Evolutionary conservation across 1,140 invertebrate species (phyloP).

Genomic region (Drosophila sproati): DNA sequence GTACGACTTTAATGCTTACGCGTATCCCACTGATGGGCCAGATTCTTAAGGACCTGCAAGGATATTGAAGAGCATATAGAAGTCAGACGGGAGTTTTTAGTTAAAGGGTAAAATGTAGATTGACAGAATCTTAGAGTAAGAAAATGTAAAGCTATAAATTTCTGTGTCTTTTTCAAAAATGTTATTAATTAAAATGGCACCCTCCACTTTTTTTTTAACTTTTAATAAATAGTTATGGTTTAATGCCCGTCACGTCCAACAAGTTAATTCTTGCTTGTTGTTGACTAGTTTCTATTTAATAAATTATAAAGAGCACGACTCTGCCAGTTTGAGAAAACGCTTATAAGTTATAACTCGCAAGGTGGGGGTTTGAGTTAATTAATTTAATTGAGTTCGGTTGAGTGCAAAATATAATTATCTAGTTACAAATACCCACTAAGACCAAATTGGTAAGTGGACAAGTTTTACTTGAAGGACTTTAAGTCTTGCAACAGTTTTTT

Average conservation of each 20-base stretch:
- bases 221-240: too few species aligned
- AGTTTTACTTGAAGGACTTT: too few species aligned
- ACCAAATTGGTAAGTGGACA: too few species aligned
- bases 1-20: conserved; percentile 63
- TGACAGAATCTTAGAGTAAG: background rate
- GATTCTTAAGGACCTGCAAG: conserved; percentile 75
- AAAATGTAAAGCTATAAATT: too few species aligned
- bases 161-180: too few species aligned
- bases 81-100: background rate
- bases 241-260: conserved; percentile 57
- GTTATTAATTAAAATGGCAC: too few species aligned
- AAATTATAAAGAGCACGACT: conserved; percentile 55
- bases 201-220: too few species aligned
- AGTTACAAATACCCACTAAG: background rate
- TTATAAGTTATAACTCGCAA: conserved; percentile 4
- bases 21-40: conserved; percentile 76
- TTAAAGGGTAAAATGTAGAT: background rate
- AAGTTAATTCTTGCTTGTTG: conserved; percentile 32
- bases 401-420: conserved; percentile 38
- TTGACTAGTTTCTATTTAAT: conserved; percentile 44
- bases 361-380: conserved; percentile 55
- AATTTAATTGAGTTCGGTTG: conserved; percentile 63
- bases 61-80: background rate
- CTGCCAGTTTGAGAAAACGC: background rate
- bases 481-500: background rate